Base-by-base conservation (phyloP, 2,113 vertebrate species). In the Heterochromis multidens region DNA sequence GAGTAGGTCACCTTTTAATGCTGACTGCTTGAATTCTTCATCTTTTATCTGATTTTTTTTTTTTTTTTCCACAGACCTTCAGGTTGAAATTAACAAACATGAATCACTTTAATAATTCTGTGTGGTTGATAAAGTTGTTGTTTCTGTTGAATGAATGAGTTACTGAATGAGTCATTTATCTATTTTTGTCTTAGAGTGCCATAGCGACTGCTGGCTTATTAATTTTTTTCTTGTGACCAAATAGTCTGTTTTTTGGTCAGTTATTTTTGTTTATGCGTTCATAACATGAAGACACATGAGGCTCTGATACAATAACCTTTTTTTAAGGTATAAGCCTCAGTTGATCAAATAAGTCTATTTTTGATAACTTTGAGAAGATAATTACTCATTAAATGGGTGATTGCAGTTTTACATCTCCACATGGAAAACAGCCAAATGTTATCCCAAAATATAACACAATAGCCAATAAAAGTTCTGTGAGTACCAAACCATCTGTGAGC, bases 161-260 rank as follows among this genome's bases (percentile, higher is more conserved):
- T 25, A n/a, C n/a, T 25, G 4, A 43, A 43, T 2, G 35, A 67
- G 35, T 67, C 35, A 25, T 67, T 25, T 43, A 2, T 43, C 29
- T 3, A 3, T 21, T 1, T 46, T 27, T 3, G 23, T 29, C 23
- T 46, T 8, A 9, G 14, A 19, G 23, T 21, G 1, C 27, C 23
- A 67, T 3, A 27, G 40, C 65, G 19, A 40, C 65, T 70, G 35
- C 12, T 67, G 0, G 4, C 7, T 65, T 23, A 6, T 59, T 23
- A 1, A 7, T 9, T 1, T 17, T 16, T 21, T 61, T 19, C 60
- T 0, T 25, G 3, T 70, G 23, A 14, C 12, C 13, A 14, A 19
- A 27, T 7, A 23, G 61, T 65, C 33, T 0, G 33, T 40, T 27
- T 21, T 46, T 72, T 17, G 2, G 23, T 70, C 23, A 0, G 40